Percentiles rank a stretch among this genome's conserved stretches.
These are phyloP conservation scores for Brachyistius frenatus DNA, from an alignment of 2,113 vertebrate genomes.

Conservation along the genomic window DNA sequence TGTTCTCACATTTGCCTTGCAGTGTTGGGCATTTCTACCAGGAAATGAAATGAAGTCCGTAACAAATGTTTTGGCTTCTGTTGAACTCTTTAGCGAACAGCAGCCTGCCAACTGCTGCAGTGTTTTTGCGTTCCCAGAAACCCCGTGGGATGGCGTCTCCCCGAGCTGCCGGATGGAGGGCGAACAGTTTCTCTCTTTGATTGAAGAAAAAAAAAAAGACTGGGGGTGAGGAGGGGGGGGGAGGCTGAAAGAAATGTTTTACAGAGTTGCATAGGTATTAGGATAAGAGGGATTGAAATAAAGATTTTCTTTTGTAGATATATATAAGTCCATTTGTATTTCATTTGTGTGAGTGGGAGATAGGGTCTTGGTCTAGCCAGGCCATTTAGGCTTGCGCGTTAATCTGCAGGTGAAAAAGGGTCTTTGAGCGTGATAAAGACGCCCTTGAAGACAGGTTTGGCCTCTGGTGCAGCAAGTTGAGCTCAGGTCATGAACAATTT, in stretches of 20 bases:
- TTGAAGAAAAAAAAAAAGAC: slow-evolving; percentile 36
- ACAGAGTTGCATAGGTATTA: slow-evolving; percentile 70
- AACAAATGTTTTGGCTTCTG: slow-evolving; percentile 84
- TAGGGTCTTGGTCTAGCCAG: slow-evolving; percentile 64
- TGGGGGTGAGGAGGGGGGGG: too few species aligned
- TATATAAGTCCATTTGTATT: slow-evolving; percentile 76
- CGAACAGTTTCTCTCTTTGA: slow-evolving; percentile 61
- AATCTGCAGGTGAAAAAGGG: slow-evolving; percentile 80
- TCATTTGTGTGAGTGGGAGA: slow-evolving; percentile 74
- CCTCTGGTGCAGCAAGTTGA: slow-evolving; percentile 65
- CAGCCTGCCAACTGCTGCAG: slow-evolving; percentile 72
- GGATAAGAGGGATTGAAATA: slow-evolving; percentile 72
- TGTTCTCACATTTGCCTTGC: slow-evolving; percentile 77
- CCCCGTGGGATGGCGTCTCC: slow-evolving; percentile 69
- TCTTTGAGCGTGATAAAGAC: slow-evolving; percentile 68
- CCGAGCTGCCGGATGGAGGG: slow-evolving; percentile 61
- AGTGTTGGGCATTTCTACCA: slow-evolving; percentile 69
- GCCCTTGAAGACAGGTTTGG: slow-evolving; percentile 76
- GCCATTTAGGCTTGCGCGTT: slow-evolving; percentile 65
- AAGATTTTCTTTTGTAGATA: slow-evolving; percentile 73
- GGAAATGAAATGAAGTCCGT: slow-evolving; percentile 80
- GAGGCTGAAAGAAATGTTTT: slow-evolving; percentile 52
- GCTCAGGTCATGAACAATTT: slow-evolving; percentile 75
- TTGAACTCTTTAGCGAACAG: slow-evolving; percentile 73
- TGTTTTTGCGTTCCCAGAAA: slow-evolving; percentile 77